Base-by-base conservation (phyloP, 2,888 invertebrate genomes). In the Muscina levida region DNA sequence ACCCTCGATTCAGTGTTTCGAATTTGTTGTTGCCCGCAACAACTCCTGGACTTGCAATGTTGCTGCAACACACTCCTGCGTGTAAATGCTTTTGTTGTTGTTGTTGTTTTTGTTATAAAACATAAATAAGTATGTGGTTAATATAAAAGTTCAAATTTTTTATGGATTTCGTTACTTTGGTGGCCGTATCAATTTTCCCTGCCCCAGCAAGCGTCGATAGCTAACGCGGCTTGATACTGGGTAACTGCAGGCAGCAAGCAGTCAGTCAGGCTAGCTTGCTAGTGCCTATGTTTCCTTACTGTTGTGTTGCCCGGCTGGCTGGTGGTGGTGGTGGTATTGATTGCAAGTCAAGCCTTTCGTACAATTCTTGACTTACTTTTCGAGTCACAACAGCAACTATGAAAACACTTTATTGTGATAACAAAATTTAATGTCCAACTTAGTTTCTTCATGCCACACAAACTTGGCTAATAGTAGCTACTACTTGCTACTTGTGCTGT, bases 131-230 rank as follows among this genome's bases (percentile, higher is more conserved):
- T 62, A 66, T 77, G 75, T 65, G 42, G 71, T 56, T 77, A 67
- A 65, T 70, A 59, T 72, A 70, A 53, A 71, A 72, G 48, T 65
- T 68, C 42, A 66, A 72, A 0, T 65, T 75, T 72, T 73, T 76
- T 77, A 62, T 74, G 65, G 53, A 57, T 78, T 53, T 39, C 70
- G 84, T 83, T 83, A 79, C 82, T 80, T 77, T 78, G 77, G 81
- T 83, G 82, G 84, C 84, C n/a, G 83, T 84, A 84, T 85, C 82
- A 84, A 84, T 85, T 84, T 84, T 80, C 70, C 66, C 31, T 22
- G 76, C 72, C 85, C 74, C 84, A 85, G 84, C 84, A 84, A 84
- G 86, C 87, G 86, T 82, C 87, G 87, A 87, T 87, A 85, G 87
- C 84, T 86, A 85, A 84, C 87, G 84, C 88, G 85, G 87, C 84